Evolutionary conservation across 2,888 invertebrate genomes (phyloP).

Genomic region (Meta bourneti): DNA sequence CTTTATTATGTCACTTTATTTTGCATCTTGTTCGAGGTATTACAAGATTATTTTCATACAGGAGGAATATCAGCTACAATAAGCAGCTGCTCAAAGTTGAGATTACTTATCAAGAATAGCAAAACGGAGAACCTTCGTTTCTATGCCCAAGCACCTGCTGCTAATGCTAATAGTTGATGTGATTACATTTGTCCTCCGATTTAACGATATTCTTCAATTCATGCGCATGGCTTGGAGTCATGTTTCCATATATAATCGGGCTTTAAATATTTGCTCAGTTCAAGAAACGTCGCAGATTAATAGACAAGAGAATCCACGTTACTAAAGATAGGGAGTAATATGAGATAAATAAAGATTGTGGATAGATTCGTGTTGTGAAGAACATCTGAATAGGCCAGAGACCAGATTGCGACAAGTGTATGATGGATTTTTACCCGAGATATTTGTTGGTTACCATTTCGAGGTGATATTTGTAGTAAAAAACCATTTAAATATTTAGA

Average conservation of each 20-base stretch:
- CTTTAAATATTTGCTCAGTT: conserved; percentile 37
- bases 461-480: not conserved
- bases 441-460: no score
- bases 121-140: conserved; percentile 27
- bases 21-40: not conserved
- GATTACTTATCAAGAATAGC: not conserved
- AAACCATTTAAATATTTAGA: not conserved
- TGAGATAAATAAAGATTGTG: not conserved
- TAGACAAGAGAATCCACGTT: not conserved
- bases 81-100: conserved; percentile 51
- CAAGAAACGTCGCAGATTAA: conserved; percentile 19
- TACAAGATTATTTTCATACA: conserved; percentile 31
- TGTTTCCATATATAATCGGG: conserved; percentile 26
- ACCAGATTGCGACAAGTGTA: no score
- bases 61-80: conserved; percentile 12
- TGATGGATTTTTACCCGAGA: no score
- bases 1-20: conserved; percentile 18
- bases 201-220: conserved; percentile 13
- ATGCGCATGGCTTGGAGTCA: conserved; percentile 4
- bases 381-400: no score
- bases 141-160: conserved; percentile 37
- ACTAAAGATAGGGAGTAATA: not conserved
- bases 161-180: conserved; percentile 37
- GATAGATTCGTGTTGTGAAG: not conserved
- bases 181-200: conserved; percentile 20